phyloP scores from a whole-genome alignment of 1,140 invertebrate genomes.

The Colletes gigas region DNA sequence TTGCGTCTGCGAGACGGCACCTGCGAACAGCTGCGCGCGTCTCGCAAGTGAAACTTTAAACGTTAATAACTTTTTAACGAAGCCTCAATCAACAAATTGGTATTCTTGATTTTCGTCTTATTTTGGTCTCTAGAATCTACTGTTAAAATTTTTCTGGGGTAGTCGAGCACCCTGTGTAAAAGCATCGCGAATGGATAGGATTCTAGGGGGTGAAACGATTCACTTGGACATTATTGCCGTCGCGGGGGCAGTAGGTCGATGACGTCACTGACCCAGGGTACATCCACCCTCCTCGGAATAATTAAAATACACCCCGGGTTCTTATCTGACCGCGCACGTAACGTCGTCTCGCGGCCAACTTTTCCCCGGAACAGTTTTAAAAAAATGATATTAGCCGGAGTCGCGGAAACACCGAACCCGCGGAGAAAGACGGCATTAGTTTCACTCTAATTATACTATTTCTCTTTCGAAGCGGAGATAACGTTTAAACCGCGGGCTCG shows the following conservation, averaged over 20 bases:
- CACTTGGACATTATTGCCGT: constrained; percentile 48
- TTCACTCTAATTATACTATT: constrained; percentile 38
- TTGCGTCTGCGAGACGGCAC: no score
- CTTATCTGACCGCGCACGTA: constrained; percentile 57
- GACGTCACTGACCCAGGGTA: constrained; percentile 43
- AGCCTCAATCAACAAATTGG: no score
- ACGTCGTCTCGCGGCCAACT: constrained; percentile 12
- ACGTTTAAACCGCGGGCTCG: constrained; percentile 23
- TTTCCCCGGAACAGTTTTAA: constrained; percentile 32
- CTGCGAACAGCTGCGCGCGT: no score
- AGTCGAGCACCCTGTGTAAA: no score
- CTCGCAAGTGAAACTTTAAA: no score
- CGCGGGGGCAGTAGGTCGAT: constrained; percentile 9
- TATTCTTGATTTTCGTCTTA: no score
- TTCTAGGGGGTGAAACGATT: not conserved
- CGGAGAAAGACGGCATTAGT: not conserved
- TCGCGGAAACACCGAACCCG: not conserved
- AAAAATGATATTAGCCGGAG: constrained; percentile 34
- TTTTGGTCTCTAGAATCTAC: no score
- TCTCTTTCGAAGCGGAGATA: constrained; percentile 40
- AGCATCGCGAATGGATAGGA: no score
- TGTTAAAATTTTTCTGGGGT: no score
- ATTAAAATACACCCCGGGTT: constrained; percentile 48
- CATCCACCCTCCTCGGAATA: constrained; percentile 32
- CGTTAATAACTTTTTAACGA: no score